phyloP scores from a whole-genome alignment of 2,113 vertebrate genomes.

The Alouatta palliata region DNA sequence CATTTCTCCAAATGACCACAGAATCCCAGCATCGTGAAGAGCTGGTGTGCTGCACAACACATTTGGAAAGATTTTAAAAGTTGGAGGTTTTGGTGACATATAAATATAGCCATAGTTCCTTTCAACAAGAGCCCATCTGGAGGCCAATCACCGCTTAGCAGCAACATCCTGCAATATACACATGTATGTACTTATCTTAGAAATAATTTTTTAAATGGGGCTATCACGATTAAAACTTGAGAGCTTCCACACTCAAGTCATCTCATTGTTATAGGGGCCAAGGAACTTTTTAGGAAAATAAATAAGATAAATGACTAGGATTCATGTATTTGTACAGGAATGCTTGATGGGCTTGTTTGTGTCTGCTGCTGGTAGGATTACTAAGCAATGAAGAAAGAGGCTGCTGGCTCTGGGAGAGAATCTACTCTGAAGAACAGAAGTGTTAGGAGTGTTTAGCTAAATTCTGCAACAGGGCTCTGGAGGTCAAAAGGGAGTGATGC shows the following conservation, averaged over 20 bases:
- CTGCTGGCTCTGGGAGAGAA: neutral
- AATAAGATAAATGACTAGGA: neutral
- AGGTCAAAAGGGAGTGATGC: neutral
- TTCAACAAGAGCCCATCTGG: conserved; percentile 3
- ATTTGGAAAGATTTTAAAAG: conserved; percentile 12
- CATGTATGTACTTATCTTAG: conserved; percentile 1
- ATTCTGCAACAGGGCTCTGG: neutral
- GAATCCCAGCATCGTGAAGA: neutral
- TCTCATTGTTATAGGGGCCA: neutral
- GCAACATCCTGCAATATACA: neutral
- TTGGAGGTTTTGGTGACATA: conserved; percentile 5
- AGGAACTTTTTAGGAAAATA: conserved; percentile 1
- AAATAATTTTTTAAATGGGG: neutral
- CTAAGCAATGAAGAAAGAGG: neutral
- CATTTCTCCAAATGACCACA: conserved; percentile 16
- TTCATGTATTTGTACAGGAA: neutral
- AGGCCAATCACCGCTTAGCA: neutral
- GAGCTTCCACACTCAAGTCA: neutral
- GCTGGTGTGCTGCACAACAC: neutral
- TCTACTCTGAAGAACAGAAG: neutral
- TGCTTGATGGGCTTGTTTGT: conserved; percentile 6
- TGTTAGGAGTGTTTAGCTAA: neutral
- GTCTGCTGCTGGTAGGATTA: neutral
- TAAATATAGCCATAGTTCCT: conserved; percentile 35
- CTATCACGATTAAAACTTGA: conserved; percentile 28